Evolutionary conservation across 2,797 vertebrate species (phyloP).

Genomic region (Sandelia bainsii): DNA sequence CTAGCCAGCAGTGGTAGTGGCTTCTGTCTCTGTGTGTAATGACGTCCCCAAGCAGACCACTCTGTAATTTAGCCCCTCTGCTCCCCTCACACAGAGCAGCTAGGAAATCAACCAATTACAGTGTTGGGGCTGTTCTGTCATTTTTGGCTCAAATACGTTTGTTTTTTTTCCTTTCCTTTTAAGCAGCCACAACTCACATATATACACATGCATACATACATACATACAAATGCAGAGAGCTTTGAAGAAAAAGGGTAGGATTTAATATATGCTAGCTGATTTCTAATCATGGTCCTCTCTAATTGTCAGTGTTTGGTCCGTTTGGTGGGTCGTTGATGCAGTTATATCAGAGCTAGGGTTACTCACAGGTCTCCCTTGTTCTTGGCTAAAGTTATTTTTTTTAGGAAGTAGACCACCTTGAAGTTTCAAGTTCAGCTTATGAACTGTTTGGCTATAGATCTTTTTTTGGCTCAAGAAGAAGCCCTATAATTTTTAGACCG

Average conservation of each 20-base stretch:
- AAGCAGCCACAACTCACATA: constrained; percentile 19
- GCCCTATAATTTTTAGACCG: not conserved
- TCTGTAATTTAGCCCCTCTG: constrained; percentile 83
- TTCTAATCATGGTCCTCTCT: constrained; percentile 72
- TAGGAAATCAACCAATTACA: constrained; percentile 80
- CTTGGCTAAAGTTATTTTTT: constrained; percentile 34
- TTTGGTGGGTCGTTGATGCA: constrained; percentile 59
- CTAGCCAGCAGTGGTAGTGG: constrained; percentile 65
- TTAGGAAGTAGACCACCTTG: constrained; percentile 32
- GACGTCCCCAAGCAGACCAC: constrained; percentile 69
- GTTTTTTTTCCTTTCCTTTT: constrained; percentile 51
- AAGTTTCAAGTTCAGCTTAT: constrained; percentile 23
- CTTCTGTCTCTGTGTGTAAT: constrained; percentile 77
- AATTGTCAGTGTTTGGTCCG: constrained; percentile 62
- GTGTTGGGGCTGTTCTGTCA: constrained; percentile 70
- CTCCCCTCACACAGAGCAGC: constrained; percentile 70
- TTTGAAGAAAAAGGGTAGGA: constrained; percentile 61
- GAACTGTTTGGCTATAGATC: constrained; percentile 25
- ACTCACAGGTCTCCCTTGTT: constrained; percentile 11
- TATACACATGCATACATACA: constrained; percentile 9
- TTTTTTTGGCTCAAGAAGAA: not conserved
- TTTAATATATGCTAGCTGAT: constrained; percentile 63
- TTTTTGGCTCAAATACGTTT: constrained; percentile 61
- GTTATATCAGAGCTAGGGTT: constrained; percentile 55
- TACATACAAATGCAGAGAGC: constrained; percentile 5